A percentile compares a stretch with the other conserved stretches of the same genome.
These are phyloP conservation scores for Nesospiza acunhae DNA, from an alignment of 2,113 vertebrate species.

Conservation along the genomic window DNA sequence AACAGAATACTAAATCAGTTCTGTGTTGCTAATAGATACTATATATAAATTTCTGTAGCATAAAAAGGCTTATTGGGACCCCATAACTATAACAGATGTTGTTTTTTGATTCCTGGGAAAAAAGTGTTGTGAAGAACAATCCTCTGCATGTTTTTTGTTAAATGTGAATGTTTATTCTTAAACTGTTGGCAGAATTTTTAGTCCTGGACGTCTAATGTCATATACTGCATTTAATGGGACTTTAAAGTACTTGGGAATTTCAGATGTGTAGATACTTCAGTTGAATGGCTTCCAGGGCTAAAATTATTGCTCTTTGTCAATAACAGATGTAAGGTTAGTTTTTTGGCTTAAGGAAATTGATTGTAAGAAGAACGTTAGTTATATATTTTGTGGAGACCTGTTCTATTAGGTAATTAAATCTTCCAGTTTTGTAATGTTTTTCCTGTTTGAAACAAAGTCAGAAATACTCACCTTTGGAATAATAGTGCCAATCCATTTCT, in stretches of 20 bases:
- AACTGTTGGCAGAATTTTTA: neutral
- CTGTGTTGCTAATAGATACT: constrained; percentile 4
- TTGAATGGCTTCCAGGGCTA: neutral
- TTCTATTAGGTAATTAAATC: neutral
- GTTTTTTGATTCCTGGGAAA: neutral
- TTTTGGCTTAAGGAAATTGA: neutral
- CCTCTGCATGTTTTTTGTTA: neutral
- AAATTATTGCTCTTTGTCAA: neutral
- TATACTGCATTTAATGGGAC: neutral
- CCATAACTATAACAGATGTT: neutral
- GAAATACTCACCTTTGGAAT: constrained; percentile 11
- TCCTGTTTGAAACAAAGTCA: neutral
- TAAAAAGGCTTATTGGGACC: neutral
- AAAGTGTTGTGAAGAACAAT: neutral
- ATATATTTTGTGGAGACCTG: neutral
- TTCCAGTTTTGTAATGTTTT: neutral
- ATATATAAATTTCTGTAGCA: constrained; percentile 3
- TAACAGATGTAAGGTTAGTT: neutral
- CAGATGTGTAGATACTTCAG: neutral
- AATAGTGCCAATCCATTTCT: constrained; percentile 11
- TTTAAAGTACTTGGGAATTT: neutral
- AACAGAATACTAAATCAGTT: neutral
- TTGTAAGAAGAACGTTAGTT: neutral
- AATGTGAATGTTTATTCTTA: neutral
- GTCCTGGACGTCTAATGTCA: neutral